Conservation (phyloP, 2,797 vertebrate species). For the Bovichtus variegatus region DNA sequence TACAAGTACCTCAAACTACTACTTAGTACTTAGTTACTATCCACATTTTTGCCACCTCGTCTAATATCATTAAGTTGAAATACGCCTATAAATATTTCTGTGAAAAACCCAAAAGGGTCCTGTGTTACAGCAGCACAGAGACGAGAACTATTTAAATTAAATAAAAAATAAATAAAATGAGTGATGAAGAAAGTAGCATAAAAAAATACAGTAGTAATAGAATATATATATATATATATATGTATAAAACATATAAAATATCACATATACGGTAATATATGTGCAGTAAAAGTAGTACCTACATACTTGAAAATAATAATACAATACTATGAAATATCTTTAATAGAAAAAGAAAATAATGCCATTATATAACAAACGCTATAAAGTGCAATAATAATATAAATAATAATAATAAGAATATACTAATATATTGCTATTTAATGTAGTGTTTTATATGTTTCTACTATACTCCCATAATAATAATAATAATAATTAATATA, state of each 20-base stretch:
- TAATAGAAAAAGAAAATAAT: too few species aligned
- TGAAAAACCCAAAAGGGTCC: not conserved
- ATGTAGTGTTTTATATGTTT: not conserved
- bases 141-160: too few species aligned
- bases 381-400: not conserved
- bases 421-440: not conserved
- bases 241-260: too few species aligned
- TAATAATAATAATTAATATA: not conserved
- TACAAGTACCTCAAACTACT: too few species aligned
- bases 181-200: too few species aligned
- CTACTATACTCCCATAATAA: not conserved
- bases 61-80: not conserved
- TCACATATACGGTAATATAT: too few species aligned
- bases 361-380: not conserved
- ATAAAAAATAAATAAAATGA: too few species aligned
- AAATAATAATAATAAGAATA: too few species aligned
- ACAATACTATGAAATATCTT: not conserved
- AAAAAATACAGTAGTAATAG: too few species aligned
- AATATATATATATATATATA: not conserved
- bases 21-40: too few species aligned
- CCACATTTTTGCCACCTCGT: conserved; percentile 3
- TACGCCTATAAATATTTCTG: not conserved
- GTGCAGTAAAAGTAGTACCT: not conserved
- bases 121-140: not conserved
- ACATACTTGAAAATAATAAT: not conserved